These are phyloP conservation scores for Tenualosa thibaudeaui DNA, from an alignment of 2,797 vertebrate genomes.

Conservation along the genomic window DNA sequence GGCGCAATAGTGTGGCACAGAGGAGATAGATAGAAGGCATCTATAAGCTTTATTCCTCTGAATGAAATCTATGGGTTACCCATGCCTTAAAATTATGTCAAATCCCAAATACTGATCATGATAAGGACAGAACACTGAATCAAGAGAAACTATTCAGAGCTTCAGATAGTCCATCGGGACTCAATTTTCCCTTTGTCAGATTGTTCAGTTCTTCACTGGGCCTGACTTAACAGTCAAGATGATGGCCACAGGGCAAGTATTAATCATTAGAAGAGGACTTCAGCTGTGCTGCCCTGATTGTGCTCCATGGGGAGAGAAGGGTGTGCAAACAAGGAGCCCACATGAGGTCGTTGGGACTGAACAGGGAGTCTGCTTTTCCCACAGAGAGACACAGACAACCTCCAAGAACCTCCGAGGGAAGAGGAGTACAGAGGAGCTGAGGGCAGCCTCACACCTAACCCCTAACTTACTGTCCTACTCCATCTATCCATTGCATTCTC, in stretches of 20 bases:
- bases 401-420: not conserved
- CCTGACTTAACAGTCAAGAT: not conserved
- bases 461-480: not conserved
- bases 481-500: not conserved
- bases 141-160: not conserved
- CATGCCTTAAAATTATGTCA: not conserved
- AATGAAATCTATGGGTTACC: not conserved
- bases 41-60: not conserved
- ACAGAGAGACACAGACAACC: slow-evolving; percentile 1
- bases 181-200: not conserved
- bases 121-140: not conserved
- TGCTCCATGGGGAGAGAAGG: not conserved
- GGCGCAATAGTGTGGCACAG: not conserved
- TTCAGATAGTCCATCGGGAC: not conserved
- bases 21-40: not conserved
- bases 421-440: not conserved
- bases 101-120: no score
- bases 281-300: not conserved
- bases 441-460: not conserved
- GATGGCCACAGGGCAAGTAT: not conserved
- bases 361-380: not conserved
- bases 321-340: not conserved
- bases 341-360: slow-evolving; percentile 5
- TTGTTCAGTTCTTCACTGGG: not conserved
- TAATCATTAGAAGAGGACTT: not conserved